Base-by-base conservation (phyloP, 1,140 invertebrate genomes). In the Achatina immaculata region DNA sequence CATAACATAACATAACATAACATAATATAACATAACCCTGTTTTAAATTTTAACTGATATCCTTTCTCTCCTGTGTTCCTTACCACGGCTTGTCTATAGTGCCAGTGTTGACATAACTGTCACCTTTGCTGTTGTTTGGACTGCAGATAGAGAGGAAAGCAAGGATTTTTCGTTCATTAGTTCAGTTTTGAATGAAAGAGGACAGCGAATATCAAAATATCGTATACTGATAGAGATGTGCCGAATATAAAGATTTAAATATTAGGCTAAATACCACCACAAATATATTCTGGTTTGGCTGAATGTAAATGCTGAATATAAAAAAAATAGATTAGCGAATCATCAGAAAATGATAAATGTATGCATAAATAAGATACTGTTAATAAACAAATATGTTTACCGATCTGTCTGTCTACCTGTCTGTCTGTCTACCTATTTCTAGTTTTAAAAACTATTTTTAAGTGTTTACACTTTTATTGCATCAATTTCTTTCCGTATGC, bases 51-150 rank as follows among this genome's bases (percentile, higher is more conserved):
- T n/a, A n/a, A n/a, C n/a, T n/a, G n/a, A n/a, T n/a, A n/a, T n/a
- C 24, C 48, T 55, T 24, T 55, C n/a, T 55, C 2, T 55, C 31
- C 28, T 2, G 24, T 28, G 16, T 51, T 14, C 3, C 75, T 77
- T 28, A 77, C 75, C 75, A 77, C 16, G 75, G 75, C 38, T 77
- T 77, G 36, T 77, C 75, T 16, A 65, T 3, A 9, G 75, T 77
- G 24, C 75, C 75, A 4, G 38, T 77, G 0, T n/a, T 28, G 7
- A 21, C 38, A 38, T 65, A 77, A 4, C 75, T 55, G 11, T 77
- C 75, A 42, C 40, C 62, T 55, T 42, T 77, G 2, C 43, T 38
- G 34, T 75, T 28, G 14, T 55, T 48, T n/a, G 14, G 51, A 45
- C 43, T 51, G 45, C 1, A 40, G 34, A 55, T 7, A 55, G 7